Evolutionary conservation across 2,888 invertebrate genomes (phyloP).

Genomic region (Blastobasis adustella): DNA sequence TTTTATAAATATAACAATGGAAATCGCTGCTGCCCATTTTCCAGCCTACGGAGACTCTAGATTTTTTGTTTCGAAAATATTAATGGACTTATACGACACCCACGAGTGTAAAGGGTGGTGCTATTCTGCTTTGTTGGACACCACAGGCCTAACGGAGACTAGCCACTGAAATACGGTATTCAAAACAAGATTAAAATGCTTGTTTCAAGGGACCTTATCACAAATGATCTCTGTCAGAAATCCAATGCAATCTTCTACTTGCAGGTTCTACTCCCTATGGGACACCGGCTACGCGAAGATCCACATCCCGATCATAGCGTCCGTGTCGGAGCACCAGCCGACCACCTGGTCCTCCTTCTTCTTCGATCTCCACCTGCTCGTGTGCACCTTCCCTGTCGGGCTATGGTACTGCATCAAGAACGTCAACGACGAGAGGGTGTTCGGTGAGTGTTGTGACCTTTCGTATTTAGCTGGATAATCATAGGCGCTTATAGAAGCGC

Average conservation of each 20-base stretch:
- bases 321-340: constrained; percentile 99
- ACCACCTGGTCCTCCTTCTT: constrained; percentile 99
- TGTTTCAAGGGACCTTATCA: background rate
- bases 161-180: background rate
- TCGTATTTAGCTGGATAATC: too few relatives aligned
- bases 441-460: constrained; percentile 79
- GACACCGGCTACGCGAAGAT: constrained; percentile 99
- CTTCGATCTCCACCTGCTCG: constrained; percentile 97
- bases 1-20: too few relatives aligned
- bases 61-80: too few relatives aligned
- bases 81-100: too few relatives aligned
- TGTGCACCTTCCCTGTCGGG: constrained; percentile 98
- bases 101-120: too few relatives aligned
- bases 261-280: constrained; percentile 98
- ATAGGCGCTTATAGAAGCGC: too few relatives aligned
- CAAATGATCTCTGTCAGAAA: background rate
- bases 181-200: background rate
- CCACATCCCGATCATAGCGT: constrained; percentile 99
- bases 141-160: too few relatives aligned
- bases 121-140: too few relatives aligned
- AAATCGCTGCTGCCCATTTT: too few relatives aligned
- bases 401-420: constrained; percentile 99
- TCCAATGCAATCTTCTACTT: constrained; percentile 22
- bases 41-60: too few relatives aligned
- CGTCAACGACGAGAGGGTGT: constrained; percentile 97